phyloP scores from a whole-genome alignment of 2,113 vertebrate genomes.

The Lepus americanus region DNA sequence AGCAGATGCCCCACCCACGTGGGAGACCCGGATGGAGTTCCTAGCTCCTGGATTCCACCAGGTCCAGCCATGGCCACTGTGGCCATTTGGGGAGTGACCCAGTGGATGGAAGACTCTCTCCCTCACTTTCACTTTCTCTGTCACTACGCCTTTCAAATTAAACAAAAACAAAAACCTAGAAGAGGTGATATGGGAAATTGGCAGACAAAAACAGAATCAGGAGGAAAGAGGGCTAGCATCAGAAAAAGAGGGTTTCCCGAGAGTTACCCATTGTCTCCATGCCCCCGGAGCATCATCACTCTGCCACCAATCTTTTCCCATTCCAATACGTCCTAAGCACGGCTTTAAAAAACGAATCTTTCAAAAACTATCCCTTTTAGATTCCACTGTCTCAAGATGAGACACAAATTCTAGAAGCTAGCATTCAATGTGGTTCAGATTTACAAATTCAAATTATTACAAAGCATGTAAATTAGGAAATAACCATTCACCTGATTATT shows the following conservation, averaged over 20 bases:
- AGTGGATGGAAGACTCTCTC: no score
- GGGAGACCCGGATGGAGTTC: no score
- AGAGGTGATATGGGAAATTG: neutral
- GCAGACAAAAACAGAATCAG: neutral
- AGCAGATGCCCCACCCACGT: no score
- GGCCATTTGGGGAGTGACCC: no score
- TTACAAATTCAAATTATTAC: conserved; percentile 32
- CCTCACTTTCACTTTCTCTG: no score
- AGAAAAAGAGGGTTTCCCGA: neutral
- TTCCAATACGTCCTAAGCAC: neutral
- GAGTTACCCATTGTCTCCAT: neutral
- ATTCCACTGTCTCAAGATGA: conserved; percentile 16
- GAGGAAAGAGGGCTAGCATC: neutral
- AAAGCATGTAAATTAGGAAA: conserved; percentile 15
- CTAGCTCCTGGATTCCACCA: no score
- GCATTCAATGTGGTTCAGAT: neutral
- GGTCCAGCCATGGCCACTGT: no score
- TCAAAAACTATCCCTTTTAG: neutral
- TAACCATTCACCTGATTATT: neutral
- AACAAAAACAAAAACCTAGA: no score
- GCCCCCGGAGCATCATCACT: neutral
- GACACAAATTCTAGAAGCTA: neutral
- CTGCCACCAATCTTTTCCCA: neutral
- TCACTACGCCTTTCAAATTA: no score
- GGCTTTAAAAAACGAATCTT: conserved; percentile 8